Percentiles rank a stretch among this genome's conserved stretches.
These are phyloP conservation scores for Saturnia pavonia DNA, from an alignment of 2,888 invertebrate species.

Conservation along the genomic window DNA sequence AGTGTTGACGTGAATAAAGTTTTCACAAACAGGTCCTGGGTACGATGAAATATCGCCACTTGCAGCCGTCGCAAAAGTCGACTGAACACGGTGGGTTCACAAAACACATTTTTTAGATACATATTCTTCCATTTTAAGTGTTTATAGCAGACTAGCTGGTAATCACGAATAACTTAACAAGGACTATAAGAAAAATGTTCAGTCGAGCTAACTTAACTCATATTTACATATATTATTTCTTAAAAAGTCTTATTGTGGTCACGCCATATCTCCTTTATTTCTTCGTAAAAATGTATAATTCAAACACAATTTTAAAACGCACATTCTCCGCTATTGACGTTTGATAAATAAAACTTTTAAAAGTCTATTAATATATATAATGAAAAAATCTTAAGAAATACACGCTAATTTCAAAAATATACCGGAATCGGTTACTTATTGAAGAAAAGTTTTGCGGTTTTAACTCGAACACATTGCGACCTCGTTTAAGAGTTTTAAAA, in stretches of 20 bases:
- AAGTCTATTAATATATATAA: too few relatives aligned
- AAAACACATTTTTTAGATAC: slow-evolving; percentile 25
- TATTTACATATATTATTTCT: background rate
- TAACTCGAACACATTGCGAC: background rate
- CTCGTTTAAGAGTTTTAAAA: slow-evolving; percentile 14
- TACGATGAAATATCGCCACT: slow-evolving; percentile 65
- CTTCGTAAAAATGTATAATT: too few relatives aligned
- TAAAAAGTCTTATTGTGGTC: too few relatives aligned
- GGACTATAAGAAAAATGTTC: background rate
- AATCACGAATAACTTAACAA: background rate
- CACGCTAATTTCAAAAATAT: background rate
- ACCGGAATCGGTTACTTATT: background rate
- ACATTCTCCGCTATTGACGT: too few relatives aligned
- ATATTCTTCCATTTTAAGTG: background rate
- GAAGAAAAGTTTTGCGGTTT: slow-evolving; percentile 5
- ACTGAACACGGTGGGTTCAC: slow-evolving; percentile 47
- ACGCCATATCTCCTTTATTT: too few relatives aligned
- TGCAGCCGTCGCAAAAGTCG: slow-evolving; percentile 61
- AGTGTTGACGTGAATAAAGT: slow-evolving; percentile 66
- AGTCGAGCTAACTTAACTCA: background rate
- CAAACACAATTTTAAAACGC: too few relatives aligned
- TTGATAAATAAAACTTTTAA: too few relatives aligned
- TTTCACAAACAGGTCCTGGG: slow-evolving; percentile 61
- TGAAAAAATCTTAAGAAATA: background rate
- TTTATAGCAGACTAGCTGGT: background rate